These are phyloP conservation scores for Suncus etruscus DNA, from an alignment of 2,113 vertebrate species.

Conservation along the genomic window DNA sequence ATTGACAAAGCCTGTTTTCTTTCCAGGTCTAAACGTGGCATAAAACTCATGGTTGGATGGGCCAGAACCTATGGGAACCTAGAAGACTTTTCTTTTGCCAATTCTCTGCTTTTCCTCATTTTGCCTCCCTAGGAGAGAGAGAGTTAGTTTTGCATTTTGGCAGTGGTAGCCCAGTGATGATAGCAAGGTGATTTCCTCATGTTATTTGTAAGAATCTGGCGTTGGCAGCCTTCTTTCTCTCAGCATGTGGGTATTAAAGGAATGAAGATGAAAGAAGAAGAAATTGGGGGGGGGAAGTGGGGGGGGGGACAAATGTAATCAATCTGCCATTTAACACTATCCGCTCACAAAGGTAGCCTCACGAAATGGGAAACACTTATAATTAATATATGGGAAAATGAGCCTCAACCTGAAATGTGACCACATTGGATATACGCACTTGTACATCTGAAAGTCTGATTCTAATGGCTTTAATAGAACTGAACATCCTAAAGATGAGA, in stretches of 20 bases:
- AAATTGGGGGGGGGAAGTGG: not conserved
- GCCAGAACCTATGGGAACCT: not conserved
- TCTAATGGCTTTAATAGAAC: slow-evolving; percentile 80
- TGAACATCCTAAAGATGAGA: slow-evolving; percentile 80
- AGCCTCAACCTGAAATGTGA: slow-evolving; percentile 34
- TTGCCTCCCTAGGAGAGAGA: not conserved
- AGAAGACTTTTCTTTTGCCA: not conserved
- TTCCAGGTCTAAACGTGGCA: not conserved
- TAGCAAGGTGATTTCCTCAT: not conserved
- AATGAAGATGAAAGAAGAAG: slow-evolving; percentile 18
- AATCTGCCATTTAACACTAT: not conserved
- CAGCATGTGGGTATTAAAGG: not conserved
- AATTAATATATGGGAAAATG: slow-evolving; percentile 57
- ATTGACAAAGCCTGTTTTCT: not conserved
- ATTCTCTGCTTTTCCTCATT: not conserved
- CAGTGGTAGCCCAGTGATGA: not conserved
- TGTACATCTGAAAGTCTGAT: slow-evolving; percentile 53
- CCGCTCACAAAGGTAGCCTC: slow-evolving; percentile 19
- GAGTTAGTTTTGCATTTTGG: not conserved
- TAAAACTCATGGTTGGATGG: not conserved
- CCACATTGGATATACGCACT: slow-evolving; percentile 1
- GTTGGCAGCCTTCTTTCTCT: not conserved
- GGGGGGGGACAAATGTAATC: slow-evolving; percentile 18
- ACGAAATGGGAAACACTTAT: not conserved
- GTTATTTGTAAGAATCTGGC: not conserved